Evolutionary conservation across 2,113 vertebrate species (phyloP), one percentile per base, ranked within the genome.

Genomic region (Mola mola): DNA sequence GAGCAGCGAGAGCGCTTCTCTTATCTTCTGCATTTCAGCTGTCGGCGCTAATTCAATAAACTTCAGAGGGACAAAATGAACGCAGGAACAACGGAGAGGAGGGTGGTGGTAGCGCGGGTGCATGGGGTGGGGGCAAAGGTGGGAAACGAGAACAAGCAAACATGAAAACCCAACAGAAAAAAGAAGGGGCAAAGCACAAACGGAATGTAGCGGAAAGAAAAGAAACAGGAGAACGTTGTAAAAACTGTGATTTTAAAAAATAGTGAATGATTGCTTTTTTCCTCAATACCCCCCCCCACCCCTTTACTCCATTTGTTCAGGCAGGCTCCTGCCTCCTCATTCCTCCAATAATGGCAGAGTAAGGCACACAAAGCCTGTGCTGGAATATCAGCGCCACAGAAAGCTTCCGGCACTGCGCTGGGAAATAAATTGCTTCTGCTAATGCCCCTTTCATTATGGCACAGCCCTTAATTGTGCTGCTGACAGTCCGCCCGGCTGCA

Each of bases 21-120:
- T 91, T 91, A 92, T 91, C 90, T 89, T 78, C 75, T 75, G 88
- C 88, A 75, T 88, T 88, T 90, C 89, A 92, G 90, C 88, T 88
- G 88, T 88, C 87, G 72, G 84, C 68, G 53, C 83, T 92, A 92
- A 92, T 91, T 91, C 88, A 91, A 92, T 92, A 92, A 92, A 90
- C 87, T 89, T 81, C 84, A 91, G 80, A 82, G 75, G 77, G 85
- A 86, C 84, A 87, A 86, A 88, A 87, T 79, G 86, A 86, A 87
- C 81, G 83, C 72, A 83, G 79, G 63, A 90, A 84, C 66, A 82
- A 79, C 29, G 26, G 72, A 43, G 71, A 36, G 75, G 37, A 42
- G 43, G 31, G 42, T 10, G 41, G 47, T 6, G 20, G 4, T 0
- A 8, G n/a, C 6, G n/a, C 6, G 42, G 11, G 6, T 12, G 6